Evolutionary conservation across 2,888 invertebrate species (phyloP), one percentile per base, ranked within the genome.

Genomic region (Hololepta plana): DNA sequence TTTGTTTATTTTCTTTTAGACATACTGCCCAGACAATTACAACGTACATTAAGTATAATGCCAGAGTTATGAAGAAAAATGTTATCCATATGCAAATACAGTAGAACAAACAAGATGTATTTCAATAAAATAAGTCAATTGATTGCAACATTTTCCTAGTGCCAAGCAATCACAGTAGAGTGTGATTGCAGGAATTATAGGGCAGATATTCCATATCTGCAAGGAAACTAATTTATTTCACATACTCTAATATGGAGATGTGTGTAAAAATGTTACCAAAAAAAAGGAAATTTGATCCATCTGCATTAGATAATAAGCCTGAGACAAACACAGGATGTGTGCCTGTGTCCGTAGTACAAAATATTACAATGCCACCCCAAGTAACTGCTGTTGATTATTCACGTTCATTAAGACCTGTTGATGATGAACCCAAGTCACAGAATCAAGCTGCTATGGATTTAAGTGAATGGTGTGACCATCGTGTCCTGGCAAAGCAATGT

Each of bases 381-480:
- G 39, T 47, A 24, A 42, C 47, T 15, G 51, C 53, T 27, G 48
- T 52, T 15, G 53, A 53, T 38, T 53, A 53, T 37, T 50, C 49
- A n/a, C 47, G 43, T 36, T 36, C 45, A 14, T 32, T 43, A 13
- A 43, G 39, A 46, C 36, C n/a, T n/a, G n/a, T 29, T 23, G 20
- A 28, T 31, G 37, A 22, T 35, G 38, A 31, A 10, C n/a, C 17
- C 6, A 8, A n/a, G 4, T n/a, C 11, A 7, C 17, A 21, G n/a
- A 22, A 26, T 23, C 31, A 40, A 27, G 41, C 48, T 32, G 57
- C 53, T 41, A 67, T 93, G 37, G 87, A 93, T 59, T 64, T 93
- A 40, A 76, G 74, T 44, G 91, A 93, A 57, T 95, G 93, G 93
- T 72, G 75, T 40, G 82, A 85, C 46, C 88, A 90, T 51, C 64